Percentiles rank a stretch among this genome's conserved stretches.
Evolutionary conservation across 2,888 invertebrate genomes (phyloP).

Genomic region (Drosophila prolongata): DNA sequence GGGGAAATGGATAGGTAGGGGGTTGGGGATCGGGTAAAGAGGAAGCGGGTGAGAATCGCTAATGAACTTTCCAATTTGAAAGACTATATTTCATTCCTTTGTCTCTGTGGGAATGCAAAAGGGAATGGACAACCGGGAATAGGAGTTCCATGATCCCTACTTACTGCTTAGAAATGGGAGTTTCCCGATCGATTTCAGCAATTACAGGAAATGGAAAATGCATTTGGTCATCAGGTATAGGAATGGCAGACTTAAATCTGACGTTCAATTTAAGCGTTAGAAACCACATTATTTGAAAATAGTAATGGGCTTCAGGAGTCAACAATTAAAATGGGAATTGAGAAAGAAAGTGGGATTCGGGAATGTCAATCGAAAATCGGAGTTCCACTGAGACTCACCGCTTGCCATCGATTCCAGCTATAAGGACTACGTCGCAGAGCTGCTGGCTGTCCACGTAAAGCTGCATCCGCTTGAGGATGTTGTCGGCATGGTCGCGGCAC

Average conservation of each 20-base stretch:
- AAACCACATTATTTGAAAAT: too few relatives aligned
- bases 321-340: too few relatives aligned
- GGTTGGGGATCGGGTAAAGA: constrained; percentile 1
- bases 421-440: constrained; percentile 94
- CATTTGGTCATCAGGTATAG: too few relatives aligned
- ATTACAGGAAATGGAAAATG: too few relatives aligned
- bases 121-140: neutral
- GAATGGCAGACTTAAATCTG: too few relatives aligned
- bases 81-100: constrained; percentile 33
- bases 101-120: constrained; percentile 7
- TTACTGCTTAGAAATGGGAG: too few relatives aligned
- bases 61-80: constrained; percentile 54
- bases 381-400: constrained; percentile 84
- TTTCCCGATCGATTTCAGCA: neutral
- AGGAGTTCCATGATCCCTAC: constrained; percentile 29
- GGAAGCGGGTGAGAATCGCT: constrained; percentile 54
- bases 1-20: constrained; percentile 4
- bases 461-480: constrained; percentile 92
- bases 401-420: constrained; percentile 89
- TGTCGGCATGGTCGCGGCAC: constrained; percentile 92
- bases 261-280: too few relatives aligned
- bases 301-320: too few relatives aligned
- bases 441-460: constrained; percentile 92
- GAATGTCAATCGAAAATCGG: too few relatives aligned
- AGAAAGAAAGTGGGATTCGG: too few relatives aligned